A percentile compares a stretch with the other conserved stretches of the same genome.
phyloP scores from a whole-genome alignment of 2,797 vertebrate genomes.

The Sibirionetta formosa region DNA sequence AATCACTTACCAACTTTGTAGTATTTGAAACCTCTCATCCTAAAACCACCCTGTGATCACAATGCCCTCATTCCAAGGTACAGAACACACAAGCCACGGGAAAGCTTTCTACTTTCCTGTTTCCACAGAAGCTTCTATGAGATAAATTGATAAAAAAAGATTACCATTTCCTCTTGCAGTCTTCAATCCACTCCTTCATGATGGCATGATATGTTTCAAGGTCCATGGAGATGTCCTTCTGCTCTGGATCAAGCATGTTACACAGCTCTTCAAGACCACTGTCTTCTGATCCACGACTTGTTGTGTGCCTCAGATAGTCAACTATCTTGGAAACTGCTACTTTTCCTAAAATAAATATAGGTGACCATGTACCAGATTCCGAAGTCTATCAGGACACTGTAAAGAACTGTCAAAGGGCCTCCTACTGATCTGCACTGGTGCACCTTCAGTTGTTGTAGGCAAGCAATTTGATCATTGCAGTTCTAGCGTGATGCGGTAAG shows the following conservation, averaged over 20 bases:
- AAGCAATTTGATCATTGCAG: not conserved
- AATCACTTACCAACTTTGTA: not conserved
- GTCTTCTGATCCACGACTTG: slow-evolving; percentile 86
- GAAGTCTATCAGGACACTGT: not conserved
- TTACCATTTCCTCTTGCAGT: slow-evolving; percentile 87
- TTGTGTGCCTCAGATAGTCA: slow-evolving; percentile 89
- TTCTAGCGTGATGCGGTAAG: not conserved
- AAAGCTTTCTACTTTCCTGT: not conserved
- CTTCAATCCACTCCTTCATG: slow-evolving; percentile 92
- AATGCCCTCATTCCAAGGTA: not conserved
- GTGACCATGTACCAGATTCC: not conserved
- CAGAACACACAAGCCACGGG: fast-evolving
- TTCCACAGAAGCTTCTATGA: not conserved
- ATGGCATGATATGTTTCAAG: slow-evolving; percentile 89
- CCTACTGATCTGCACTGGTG: fast-evolving
- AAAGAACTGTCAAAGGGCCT: not conserved
- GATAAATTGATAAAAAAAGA: not conserved
- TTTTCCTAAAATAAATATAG: slow-evolving; percentile 82
- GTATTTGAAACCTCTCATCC: not conserved
- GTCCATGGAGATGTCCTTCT: slow-evolving; percentile 88
- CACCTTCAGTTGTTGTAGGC: not conserved
- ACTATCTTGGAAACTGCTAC: slow-evolving; percentile 90
- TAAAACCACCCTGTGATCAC: not conserved
- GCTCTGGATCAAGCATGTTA: slow-evolving; percentile 91
- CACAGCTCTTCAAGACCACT: slow-evolving; percentile 90